Evolutionary conservation across 1,140 invertebrate genomes (phyloP), one percentile per base, ranked within the genome.

Genomic region (Polypedilum pembai): DNA sequence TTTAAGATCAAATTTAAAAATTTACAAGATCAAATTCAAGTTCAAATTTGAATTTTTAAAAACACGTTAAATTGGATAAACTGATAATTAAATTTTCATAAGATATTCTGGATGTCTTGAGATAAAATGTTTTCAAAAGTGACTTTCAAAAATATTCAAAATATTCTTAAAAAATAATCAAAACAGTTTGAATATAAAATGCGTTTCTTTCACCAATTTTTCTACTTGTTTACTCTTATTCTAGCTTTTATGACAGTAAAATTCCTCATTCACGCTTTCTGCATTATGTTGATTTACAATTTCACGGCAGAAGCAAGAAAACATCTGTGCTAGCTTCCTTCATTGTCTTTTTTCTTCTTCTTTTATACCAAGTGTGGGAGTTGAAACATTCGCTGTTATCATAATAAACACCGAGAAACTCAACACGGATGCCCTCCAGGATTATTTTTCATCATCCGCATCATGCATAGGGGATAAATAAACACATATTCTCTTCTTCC

Each of bases 241-340:
- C 5, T 3, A 33, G 24, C 24, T 33, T 33, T 33, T 33, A 33
- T 33, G 24, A 33, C 24, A 33, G 24, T 5, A 33, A 33, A 33
- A 33, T 33, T 33, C 24, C 24, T 33, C 24, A 33, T 33, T 33
- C 24, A 33, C 24, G 24, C 24, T 56, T 56, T 1, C 45, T 56
- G 45, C 45, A 33, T 33, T n/a, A 56, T 56, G 45, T 20, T 21
- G 20, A 69, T 69, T 69, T 69, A 21, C 65, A 21, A 69, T 20
- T 69, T 69, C 65, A 69, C 65, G 65, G 20, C 17, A 69, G 17
- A 5, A 69, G 10, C 17, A 69, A 21, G n/a, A 18, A 18, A 8
- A 69, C 65, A 69, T 69, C 65, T 69, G 65, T 69, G 65, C 65
- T 56, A 56, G 45, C 45, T 15, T 56, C 45, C 12, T 56, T 45